Base-by-base conservation (phyloP, 2,888 invertebrate genomes). In the Cosmia pyralina region DNA sequence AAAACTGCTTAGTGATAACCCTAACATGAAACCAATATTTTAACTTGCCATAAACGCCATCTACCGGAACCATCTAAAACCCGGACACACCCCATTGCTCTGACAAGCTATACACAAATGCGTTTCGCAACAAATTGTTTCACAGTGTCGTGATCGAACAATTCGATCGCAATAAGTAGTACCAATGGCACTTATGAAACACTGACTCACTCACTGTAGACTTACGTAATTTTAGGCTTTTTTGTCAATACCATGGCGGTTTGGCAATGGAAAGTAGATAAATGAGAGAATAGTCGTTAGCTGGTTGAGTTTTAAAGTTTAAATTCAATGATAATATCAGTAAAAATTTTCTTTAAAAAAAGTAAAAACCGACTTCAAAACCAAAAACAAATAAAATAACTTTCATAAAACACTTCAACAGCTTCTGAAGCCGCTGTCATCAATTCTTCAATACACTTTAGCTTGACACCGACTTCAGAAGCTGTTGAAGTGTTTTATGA, bases 111-210 rank as follows among this genome's bases (percentile, higher is more conserved):
- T 19, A 38, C n/a, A 53, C 57, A 66, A 48, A 77, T 77, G 22
- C 73, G 28, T 83, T 81, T 82, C 82, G 78, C 62, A 80, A 79
- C 6, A 67, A 50, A 19, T 86, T 82, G 67, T 69, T 55, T 38
- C 79, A 82, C 41, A 38, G 38, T 41, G 68, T 84, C 80, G 79
- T 79, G 86, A 85, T 79, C 62, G n/a, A 62, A 46, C 65, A 58
- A 80, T 83, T 83, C 68, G 74, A 71, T 77, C 72, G 79, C 79
- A 79, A 75, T 79, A 79, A 80, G 77, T 65, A 66, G 50, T 65
- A 52, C 77, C 64, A 68, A 52, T 46, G 58, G 57, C 60, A 44
- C 69, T 83, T 77, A 75, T 72, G 84, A 76, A 85, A 83, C 74
- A 84, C 69, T 63, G 66, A 81, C 63, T 79, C 77, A 83, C 69